Conservation (phyloP, 2,113 vertebrate species). For the Leptobrachium ailaonicum region DNA sequence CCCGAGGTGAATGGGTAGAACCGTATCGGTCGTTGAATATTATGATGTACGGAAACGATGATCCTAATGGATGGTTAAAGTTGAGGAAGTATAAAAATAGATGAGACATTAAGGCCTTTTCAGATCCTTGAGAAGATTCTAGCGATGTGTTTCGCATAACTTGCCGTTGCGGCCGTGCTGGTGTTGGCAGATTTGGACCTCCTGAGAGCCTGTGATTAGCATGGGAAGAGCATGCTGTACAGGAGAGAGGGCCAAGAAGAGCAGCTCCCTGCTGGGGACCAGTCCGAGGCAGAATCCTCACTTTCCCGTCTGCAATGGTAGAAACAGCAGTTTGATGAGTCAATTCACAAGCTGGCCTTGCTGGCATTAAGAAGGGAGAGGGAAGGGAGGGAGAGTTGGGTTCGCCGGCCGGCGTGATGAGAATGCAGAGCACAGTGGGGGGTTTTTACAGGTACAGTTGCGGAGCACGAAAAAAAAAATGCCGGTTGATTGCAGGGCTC, state of each 20-base stretch:
- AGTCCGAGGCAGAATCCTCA: conserved; percentile 24
- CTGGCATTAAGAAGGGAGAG: conserved; percentile 18
- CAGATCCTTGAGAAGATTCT: too few relatives aligned
- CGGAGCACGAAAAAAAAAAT: too few relatives aligned
- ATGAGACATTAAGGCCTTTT: not conserved
- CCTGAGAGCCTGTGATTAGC: conserved; percentile 35
- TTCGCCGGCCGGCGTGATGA: conserved; percentile 10
- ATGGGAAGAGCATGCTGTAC: conserved; percentile 23
- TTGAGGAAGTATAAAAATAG: not conserved
- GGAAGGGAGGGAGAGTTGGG: not conserved
- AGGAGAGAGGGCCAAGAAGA: conserved; percentile 21
- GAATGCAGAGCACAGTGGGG: conserved; percentile 29
- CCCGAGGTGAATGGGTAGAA: too few relatives aligned
- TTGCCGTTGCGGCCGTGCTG: not conserved
- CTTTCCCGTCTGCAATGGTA: conserved; percentile 38
- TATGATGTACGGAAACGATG: not conserved
- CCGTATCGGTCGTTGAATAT: not conserved
- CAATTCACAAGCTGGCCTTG: conserved; percentile 47
- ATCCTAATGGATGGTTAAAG: not conserved
- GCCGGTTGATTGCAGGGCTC: not conserved
- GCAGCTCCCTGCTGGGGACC: conserved; percentile 29
- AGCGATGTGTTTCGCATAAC: not conserved
- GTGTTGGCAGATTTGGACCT: conserved; percentile 1
- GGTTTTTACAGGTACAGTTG: conserved; percentile 30
- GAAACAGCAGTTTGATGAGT: conserved; percentile 50